Percentiles rank a stretch among this genome's conserved stretches.
Conservation (phyloP, 2,797 vertebrate species). For the Mus minutoides region DNA sequence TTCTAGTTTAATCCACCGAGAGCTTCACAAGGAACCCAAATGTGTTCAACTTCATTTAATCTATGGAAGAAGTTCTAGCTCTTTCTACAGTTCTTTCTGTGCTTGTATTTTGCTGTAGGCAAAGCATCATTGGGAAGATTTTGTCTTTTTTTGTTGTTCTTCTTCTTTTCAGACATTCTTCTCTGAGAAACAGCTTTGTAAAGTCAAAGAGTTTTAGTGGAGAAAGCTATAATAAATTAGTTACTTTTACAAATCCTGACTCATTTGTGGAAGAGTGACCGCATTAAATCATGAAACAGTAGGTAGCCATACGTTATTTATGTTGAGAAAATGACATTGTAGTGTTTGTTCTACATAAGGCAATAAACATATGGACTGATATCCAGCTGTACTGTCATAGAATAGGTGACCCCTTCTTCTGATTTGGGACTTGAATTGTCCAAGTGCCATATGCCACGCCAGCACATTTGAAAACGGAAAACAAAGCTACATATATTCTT, state of each 20-base stretch:
- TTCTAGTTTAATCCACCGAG: not conserved
- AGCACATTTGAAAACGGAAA: not conserved
- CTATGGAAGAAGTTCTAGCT: not conserved
- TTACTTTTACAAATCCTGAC: not conserved
- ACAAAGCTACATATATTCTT: not conserved
- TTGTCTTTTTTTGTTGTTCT: not conserved
- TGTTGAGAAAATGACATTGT: not conserved
- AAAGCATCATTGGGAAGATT: not conserved
- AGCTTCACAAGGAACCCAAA: conserved; percentile 22
- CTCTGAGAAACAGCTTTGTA: not conserved
- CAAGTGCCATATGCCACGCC: not conserved
- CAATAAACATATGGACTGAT: not conserved
- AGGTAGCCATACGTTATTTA: not conserved
- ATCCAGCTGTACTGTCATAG: not conserved
- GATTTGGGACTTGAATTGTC: not conserved
- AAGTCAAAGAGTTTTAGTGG: not conserved
- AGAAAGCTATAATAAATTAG: not conserved
- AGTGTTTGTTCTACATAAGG: not conserved
- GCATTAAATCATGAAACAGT: conserved; percentile 24
- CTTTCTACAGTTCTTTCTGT: not conserved
- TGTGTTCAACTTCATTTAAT: not conserved
- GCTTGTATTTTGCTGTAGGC: conserved; percentile 9
- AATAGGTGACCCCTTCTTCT: not conserved
- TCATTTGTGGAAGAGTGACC: not conserved
- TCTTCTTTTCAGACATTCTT: not conserved